Evolutionary conservation across 2,888 invertebrate genomes (phyloP).

Genomic region (Nowickia ferox): DNA sequence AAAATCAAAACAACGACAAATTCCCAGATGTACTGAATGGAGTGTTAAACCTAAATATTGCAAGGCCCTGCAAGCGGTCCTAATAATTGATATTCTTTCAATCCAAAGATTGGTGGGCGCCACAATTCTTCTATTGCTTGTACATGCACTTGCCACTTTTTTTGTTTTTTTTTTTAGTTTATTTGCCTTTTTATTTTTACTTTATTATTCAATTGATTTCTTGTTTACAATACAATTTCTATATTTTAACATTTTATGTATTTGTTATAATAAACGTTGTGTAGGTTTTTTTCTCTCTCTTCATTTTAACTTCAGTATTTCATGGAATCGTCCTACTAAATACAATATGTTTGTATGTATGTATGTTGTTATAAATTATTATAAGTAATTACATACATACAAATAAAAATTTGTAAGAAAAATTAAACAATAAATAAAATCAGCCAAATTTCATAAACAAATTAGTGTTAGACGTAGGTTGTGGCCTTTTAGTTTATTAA

Average conservation of each 20-base stretch:
- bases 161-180: too few species aligned
- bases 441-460: constrained; percentile 47
- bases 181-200: too few species aligned
- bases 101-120: too few species aligned
- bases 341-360: background rate
- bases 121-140: too few species aligned
- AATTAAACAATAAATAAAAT: constrained; percentile 26
- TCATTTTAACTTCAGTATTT: constrained; percentile 14
- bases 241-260: background rate
- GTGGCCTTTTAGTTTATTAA: constrained; percentile 63
- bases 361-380: background rate
- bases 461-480: constrained; percentile 50
- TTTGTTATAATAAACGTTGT: background rate
- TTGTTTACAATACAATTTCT: background rate
- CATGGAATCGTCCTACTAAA: constrained; percentile 15
- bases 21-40: too few species aligned
- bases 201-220: too few species aligned
- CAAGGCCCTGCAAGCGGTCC: too few species aligned
- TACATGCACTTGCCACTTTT: too few species aligned
- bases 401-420: constrained; percentile 29
- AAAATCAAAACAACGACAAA: too few species aligned
- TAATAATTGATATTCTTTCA: too few species aligned
- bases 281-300: background rate
- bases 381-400: constrained; percentile 45
- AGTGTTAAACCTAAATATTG: too few species aligned